phyloP scores from a whole-genome alignment of 2,797 vertebrate species.

The Cheracebus regulus region DNA sequence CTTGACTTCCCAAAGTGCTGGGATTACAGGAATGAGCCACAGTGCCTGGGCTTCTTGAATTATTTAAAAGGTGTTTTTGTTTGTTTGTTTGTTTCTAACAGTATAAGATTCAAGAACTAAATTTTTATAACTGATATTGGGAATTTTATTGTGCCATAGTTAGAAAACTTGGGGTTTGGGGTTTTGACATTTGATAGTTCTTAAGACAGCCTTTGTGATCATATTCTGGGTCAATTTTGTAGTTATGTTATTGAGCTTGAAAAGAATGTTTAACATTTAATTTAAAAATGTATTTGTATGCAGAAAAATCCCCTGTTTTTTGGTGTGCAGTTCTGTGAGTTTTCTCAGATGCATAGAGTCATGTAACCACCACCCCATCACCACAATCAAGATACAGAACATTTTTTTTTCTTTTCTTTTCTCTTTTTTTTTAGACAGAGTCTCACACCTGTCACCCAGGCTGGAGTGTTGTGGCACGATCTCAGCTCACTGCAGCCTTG shows the following conservation, averaged over 20 bases:
- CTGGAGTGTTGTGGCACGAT: too few relatives aligned
- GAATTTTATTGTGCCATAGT: not conserved
- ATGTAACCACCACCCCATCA: not conserved
- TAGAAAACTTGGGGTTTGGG: not conserved
- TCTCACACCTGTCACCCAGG: too few relatives aligned
- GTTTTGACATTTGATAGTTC: not conserved
- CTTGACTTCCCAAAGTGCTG: too few relatives aligned
- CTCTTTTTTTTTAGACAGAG: too few relatives aligned
- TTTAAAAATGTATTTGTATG: not conserved
- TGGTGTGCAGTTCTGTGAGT: not conserved
- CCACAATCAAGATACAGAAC: not conserved
- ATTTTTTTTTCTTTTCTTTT: not conserved
- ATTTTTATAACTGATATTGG: not conserved
- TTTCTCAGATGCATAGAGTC: not conserved
- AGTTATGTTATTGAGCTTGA: not conserved
- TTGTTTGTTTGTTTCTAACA: not conserved
- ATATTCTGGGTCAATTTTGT: not conserved
- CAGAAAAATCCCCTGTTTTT: not conserved
- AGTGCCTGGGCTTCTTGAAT: not conserved
- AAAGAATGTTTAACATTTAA: not conserved
- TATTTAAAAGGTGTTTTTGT: not conserved
- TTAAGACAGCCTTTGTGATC: not conserved
- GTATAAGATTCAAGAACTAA: not conserved
- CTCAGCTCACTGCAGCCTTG: too few relatives aligned
- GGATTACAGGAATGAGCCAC: too few relatives aligned